Evolutionary conservation across 2,888 invertebrate species (phyloP), one percentile per base, ranked within the genome.

Genomic region (Philonicus albiceps): DNA sequence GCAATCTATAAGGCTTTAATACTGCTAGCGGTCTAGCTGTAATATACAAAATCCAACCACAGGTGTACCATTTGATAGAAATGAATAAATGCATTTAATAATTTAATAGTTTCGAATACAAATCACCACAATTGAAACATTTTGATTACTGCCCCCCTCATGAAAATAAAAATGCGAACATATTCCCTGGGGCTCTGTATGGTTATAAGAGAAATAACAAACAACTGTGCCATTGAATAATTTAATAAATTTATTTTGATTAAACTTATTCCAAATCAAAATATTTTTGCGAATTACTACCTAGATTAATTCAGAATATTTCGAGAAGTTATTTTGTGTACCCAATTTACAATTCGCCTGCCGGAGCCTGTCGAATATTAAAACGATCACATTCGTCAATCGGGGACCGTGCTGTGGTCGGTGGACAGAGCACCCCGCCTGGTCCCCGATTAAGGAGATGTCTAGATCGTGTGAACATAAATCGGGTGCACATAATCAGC

Each of bases 381-480:
- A 83, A 53, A 53, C 64, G n/a, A 72, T 37, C 37, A 73, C 84
- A 73, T 72, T 84, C 84, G 40, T 84, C 84, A 84, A 84, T 84
- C 84, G 84, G 40, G 84, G 84, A 84, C 73, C 84, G 43, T 16
- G 55, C n/a, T 72, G 73, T 22, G n/a, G 13, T 34, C n/a, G 81
- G 3, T 22, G 73, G 8, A 7, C 13, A 16, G 72, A 72, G 11
- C 11, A 8, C 73, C 16, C n/a, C 74, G 16, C 31, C 64, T 72
- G 84, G 73, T 84, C 72, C 72, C n/a, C 43, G 84, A 84, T 84
- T 84, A 84, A 84, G 84, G 84, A 84, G 1, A 83, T 83, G 64
- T 31, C 30, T 73, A 49, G 7, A 22, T 30, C 22, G 8, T 73
- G 43, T 40, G 40, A 6, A 2, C 4, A 73, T 73, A 84, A 84